Base-by-base conservation (phyloP, 2,888 invertebrate species). In the Zonitis immaculata region DNA sequence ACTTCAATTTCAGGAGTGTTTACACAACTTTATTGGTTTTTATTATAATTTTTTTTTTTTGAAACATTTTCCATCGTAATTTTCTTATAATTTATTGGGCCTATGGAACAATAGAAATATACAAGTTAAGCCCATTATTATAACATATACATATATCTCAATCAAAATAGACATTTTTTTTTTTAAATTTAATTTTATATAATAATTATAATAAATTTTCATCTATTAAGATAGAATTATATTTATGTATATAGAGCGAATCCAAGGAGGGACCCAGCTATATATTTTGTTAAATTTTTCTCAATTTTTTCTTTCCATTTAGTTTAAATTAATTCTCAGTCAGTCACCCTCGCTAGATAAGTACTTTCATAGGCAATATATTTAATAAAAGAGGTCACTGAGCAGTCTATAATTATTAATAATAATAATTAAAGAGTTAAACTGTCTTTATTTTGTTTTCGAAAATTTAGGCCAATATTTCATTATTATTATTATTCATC, bases 31-130 rank as follows among this genome's bases (percentile, higher is more conserved):
- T 69, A 66, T 66, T 67, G 46, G 62, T 70, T 72, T 71, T 73
- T 70, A 69, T 73, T 69, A 65, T 53, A 64, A 65, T 68, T 72
- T 73, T 68, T 66, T 65, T 14, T 28, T 28, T 9, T 28, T 12
- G 6, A 11, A 7, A 70, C 68, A 68, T 64, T 66, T 64, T 68
- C 65, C 57, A 57, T 35, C 35, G 35, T 35, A 32, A 32, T 35
- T 35, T 49, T 64, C 62, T 67, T 63, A 69, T 68, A 66, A 62
- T 57, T 65, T 67, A 66, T 60, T 60, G 68, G 71, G 70, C 70
- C 62, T 66, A 61, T 69, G 69, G 70, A 73, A 73, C 72, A 71
- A 73, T 74, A 73, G 71, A 74, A 74, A 74, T 74, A 73, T 73
- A 74, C 74, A 73, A 67, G 69, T 71, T 64, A 66, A 71, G 69